Evolutionary conservation across 2,797 vertebrate genomes (phyloP), one percentile per base, ranked within the genome.

Genomic region (Xerus rutilus): DNA sequence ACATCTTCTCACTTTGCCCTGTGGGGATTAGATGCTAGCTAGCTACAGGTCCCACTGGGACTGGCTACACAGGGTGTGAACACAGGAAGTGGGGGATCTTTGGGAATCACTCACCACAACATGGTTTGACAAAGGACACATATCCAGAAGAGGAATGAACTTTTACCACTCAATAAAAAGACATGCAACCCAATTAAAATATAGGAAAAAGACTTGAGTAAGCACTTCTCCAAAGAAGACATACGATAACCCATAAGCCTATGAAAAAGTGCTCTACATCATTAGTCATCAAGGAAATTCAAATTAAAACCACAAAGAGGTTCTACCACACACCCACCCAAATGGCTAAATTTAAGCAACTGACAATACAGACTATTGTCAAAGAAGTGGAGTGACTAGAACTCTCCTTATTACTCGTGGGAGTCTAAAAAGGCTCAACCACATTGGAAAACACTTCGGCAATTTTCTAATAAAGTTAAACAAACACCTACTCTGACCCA

Each of bases 401-500:
- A 86, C 52, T 62, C 86, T 90, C 77, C 32, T 70, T 65, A 5
- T 64, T 85, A 39, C n/a, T 69, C 0, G 1, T 96, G 86, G 94
- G 85, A 81, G 35, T 93, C 28, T 39, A 54, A 89, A 95, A 90
- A 57, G 54, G 72, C 35, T 77, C 82, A 95, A 74, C 78, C 89
- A 86, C 89, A 57, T 17, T 96, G 93, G 84, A 94, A 96, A 96
- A 92, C 74, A 89, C 64, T 69, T 77, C 20, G 28, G 91, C 79
- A 94, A 93, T 97, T 95, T 95, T 94, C 96, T 96, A 95, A 96
- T 96, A 93, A 96, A 97, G 92, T 83, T 83, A 96, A 97, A 96
- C 47, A 70, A 15, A 93, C 73, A 90, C 70, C 74, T 91, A 91
- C 69, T 25, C 30, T 52, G 93, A 88, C 74, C 89, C 25, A 57